phyloP scores from a whole-genome alignment of 1,140 invertebrate species.

The Caenorhabditis remanei region DNA sequence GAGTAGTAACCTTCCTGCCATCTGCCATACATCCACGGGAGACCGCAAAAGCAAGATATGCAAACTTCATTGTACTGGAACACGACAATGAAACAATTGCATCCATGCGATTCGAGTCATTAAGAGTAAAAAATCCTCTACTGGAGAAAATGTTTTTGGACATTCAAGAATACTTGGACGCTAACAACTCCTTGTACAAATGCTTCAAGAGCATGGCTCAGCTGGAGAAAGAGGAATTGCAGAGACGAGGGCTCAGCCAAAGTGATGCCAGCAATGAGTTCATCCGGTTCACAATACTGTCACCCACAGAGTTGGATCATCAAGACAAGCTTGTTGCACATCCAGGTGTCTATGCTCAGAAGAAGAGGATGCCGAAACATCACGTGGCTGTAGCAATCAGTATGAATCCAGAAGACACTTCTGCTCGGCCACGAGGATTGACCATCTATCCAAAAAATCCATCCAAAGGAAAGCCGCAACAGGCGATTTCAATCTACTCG shows the following conservation, averaged over 20 bases:
- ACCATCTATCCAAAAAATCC: background rate
- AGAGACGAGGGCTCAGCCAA: background rate
- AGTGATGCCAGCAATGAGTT: background rate
- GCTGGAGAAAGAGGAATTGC: background rate
- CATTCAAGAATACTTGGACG: constrained; percentile 3
- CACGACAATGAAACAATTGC: background rate
- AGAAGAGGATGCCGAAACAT: background rate
- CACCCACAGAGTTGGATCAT: background rate
- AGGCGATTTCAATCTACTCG: background rate
- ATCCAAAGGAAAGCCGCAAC: background rate
- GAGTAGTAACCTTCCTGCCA: background rate
- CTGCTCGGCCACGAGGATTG: background rate
- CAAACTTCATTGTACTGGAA: background rate
- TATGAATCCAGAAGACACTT: background rate
- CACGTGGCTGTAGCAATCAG: background rate
- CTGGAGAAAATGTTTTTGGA: background rate
- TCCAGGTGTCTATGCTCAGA: background rate
- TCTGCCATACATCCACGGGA: background rate
- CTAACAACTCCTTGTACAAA: background rate
- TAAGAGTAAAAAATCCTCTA: background rate
- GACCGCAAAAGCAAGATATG: background rate
- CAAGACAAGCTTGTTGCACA: background rate
- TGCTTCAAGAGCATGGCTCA: background rate
- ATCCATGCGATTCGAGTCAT: background rate
- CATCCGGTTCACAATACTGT: background rate